Evolutionary conservation across 1,140 invertebrate genomes (phyloP).

Genomic region (Tetramorium parvispinum): DNA sequence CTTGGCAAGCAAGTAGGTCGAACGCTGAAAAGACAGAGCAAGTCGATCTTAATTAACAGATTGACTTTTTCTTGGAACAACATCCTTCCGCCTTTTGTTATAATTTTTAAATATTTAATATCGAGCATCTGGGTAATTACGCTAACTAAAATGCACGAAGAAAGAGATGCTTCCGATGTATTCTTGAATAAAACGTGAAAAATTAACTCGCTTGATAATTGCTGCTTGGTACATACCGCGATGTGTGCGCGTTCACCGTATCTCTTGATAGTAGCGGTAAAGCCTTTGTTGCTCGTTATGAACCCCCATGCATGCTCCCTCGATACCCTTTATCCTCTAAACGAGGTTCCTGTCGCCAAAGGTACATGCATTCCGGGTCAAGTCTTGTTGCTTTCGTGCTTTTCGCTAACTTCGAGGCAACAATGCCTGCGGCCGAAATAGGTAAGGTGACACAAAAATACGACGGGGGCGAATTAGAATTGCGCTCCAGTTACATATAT

Average conservation of each 20-base stretch:
- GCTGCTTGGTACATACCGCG: neutral
- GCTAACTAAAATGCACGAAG: neutral
- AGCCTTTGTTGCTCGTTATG: conserved; percentile 51
- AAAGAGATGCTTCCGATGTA: neutral
- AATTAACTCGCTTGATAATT: conserved; percentile 41
- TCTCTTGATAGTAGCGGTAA: conserved; percentile 28
- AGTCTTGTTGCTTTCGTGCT: conserved; percentile 28
- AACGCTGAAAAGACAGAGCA: neutral
- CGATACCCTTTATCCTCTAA: conserved; percentile 52
- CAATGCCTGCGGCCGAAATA: conserved; percentile 22
- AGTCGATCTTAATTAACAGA: neutral
- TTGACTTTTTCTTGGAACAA: neutral
- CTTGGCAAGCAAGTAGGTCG: neutral
- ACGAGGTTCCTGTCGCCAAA: conserved; percentile 50
- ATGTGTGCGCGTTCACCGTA: conserved; percentile 15
- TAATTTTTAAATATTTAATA: neutral
- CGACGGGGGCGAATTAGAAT: conserved; percentile 33
- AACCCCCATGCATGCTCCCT: conserved; percentile 19
- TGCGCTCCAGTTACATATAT: conserved; percentile 40
- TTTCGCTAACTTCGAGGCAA: conserved; percentile 41
- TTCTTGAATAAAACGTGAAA: conserved; percentile 6
- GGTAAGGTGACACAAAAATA: conserved; percentile 42
- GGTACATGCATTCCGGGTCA: conserved; percentile 48
- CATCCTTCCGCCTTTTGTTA: neutral
- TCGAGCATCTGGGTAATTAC: neutral